phyloP scores from a whole-genome alignment of 1,140 invertebrate species.

The Drosophila sproati region DNA sequence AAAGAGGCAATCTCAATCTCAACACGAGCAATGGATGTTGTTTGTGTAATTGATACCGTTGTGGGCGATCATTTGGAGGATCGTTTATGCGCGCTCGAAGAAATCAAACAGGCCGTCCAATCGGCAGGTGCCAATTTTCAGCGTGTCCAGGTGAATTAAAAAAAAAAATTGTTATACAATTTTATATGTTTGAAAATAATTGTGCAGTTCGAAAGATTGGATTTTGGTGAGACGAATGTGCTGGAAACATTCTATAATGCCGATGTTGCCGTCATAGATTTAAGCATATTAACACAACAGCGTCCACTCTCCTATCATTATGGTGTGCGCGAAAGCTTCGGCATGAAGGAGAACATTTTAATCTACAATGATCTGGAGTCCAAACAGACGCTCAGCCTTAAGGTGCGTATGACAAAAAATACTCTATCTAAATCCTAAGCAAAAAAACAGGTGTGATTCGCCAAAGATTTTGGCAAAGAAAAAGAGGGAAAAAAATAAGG shows the following conservation, averaged over 20 bases:
- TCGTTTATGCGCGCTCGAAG: conserved; percentile 92
- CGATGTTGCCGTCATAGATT: conserved; percentile 98
- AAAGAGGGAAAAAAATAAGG: too few species aligned
- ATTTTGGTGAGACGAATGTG: conserved; percentile 94
- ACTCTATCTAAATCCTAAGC: not conserved
- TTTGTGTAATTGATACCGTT: conserved; percentile 94
- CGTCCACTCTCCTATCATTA: conserved; percentile 98
- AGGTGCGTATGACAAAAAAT: conserved; percentile 86
- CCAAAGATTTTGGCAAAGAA: conserved; percentile 49
- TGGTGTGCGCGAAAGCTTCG: conserved; percentile 98
- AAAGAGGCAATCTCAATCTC: not conserved
- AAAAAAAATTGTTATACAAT: conserved; percentile 56
- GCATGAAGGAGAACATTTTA: conserved; percentile 99
- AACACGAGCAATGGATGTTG: conserved; percentile 92
- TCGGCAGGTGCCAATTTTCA: conserved; percentile 92
- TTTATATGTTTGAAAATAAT: conserved; percentile 9
- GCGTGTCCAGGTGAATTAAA: conserved; percentile 90
- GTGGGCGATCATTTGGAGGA: conserved; percentile 89
- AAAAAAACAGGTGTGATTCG: conserved; percentile 42
- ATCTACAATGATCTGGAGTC: conserved; percentile 95
- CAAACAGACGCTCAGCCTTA: conserved; percentile 93
- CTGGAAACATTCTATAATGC: conserved; percentile 97
- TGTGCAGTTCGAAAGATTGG: conserved; percentile 92
- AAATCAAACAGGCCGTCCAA: conserved; percentile 92
- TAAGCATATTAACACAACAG: conserved; percentile 95